Evolutionary conservation across 2,113 vertebrate species (phyloP).

Genomic region (Pavo muticus): DNA sequence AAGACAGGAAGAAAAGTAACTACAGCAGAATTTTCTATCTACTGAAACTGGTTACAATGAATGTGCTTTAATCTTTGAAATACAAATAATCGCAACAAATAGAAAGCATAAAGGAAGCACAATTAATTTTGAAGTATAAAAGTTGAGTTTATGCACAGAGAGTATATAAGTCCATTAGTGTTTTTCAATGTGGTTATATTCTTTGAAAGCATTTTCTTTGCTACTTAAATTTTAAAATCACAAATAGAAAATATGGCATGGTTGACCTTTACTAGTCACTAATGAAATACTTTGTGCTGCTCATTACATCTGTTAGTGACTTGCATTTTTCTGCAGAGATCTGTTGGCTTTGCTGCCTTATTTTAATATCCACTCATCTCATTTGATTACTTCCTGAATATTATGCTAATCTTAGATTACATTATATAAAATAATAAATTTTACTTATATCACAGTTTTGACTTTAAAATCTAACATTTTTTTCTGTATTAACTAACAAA

Average conservation of each 20-base stretch:
- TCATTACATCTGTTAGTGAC: not conserved
- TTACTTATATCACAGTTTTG: not conserved
- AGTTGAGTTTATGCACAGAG: not conserved
- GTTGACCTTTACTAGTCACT: slow-evolving; percentile 28
- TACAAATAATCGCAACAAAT: not conserved
- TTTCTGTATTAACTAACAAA: not conserved
- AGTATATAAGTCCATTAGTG: slow-evolving; percentile 31
- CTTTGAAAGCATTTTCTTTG: slow-evolving; percentile 36
- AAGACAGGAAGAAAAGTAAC: not conserved
- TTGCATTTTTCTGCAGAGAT: not conserved
- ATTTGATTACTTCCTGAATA: not conserved
- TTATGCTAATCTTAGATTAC: not conserved
- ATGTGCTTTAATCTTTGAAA: not conserved
- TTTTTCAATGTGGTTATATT: slow-evolving; percentile 21
- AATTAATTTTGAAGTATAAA: slow-evolving; percentile 44
- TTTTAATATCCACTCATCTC: not conserved
- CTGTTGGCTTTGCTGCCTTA: not conserved
- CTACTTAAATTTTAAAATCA: slow-evolving; percentile 33
- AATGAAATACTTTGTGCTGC: not conserved
- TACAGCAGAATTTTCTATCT: not conserved
- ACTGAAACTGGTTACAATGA: not conserved
- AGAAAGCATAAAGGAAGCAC: slow-evolving; percentile 5
- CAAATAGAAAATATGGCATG: not conserved
- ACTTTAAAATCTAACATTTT: not conserved
- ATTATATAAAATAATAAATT: not conserved